These are phyloP conservation scores for Drosophila ezoana DNA, from an alignment of 2,888 invertebrate genomes.

Conservation along the genomic window DNA sequence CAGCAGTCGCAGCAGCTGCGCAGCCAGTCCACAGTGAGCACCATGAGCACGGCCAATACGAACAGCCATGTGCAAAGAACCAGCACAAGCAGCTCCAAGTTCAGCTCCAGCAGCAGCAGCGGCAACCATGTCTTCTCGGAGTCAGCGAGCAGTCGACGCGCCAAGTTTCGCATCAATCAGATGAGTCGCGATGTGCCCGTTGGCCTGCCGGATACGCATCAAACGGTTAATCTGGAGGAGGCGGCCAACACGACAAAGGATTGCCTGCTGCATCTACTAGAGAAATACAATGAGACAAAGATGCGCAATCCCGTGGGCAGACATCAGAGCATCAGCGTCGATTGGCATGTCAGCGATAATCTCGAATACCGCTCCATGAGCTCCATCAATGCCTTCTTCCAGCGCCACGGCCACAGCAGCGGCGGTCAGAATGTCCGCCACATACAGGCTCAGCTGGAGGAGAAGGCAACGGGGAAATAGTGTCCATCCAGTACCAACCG, in stretches of 20 bases:
- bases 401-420: constrained; percentile 86
- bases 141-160: constrained; percentile 85
- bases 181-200: constrained; percentile 91
- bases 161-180: constrained; percentile 89
- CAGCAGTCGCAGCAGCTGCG: constrained; percentile 36
- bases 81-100: constrained; percentile 27
- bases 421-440: constrained; percentile 81
- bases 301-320: constrained; percentile 86
- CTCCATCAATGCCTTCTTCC: constrained; percentile 92
- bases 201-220: constrained; percentile 87
- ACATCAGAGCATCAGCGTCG: constrained; percentile 91
- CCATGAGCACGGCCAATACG: constrained; percentile 57
- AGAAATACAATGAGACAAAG: constrained; percentile 89
- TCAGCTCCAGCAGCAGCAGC: constrained; percentile 25
- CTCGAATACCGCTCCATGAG: constrained; percentile 92
- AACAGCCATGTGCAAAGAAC: constrained; percentile 46
- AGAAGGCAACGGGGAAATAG: constrained; percentile 77
- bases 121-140: constrained; percentile 46
- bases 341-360: constrained; percentile 90
- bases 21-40: constrained; percentile 50
- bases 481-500: background rate
- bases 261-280: constrained; percentile 89
- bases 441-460: constrained; percentile 83
- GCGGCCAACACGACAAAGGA: constrained; percentile 91
- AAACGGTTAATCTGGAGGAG: constrained; percentile 85